These are phyloP conservation scores for Ascaphus truei DNA, from an alignment of 2,113 vertebrate species.

Conservation along the genomic window DNA sequence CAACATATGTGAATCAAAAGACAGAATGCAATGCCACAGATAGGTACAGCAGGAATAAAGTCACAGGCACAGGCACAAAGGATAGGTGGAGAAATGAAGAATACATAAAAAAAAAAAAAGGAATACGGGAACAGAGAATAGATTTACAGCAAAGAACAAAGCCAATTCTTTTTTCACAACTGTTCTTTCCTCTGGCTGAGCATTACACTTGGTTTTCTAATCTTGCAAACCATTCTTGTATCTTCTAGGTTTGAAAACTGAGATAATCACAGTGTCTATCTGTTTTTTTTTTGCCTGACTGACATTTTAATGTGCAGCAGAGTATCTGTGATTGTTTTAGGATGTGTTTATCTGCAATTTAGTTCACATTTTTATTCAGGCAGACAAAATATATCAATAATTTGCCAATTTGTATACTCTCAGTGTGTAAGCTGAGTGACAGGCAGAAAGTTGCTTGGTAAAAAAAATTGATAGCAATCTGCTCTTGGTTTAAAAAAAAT, in stretches of 20 bases:
- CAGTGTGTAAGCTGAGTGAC: conserved; percentile 53
- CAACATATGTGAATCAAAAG: conserved; percentile 72
- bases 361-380: conserved; percentile 53
- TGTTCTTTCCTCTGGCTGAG: conserved; percentile 65
- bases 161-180: conserved; percentile 32
- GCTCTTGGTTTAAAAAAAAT: conserved; percentile 66
- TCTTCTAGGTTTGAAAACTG: conserved; percentile 65
- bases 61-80: conserved; percentile 49
- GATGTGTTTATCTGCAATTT: conserved; percentile 50
- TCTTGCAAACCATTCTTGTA: conserved; percentile 62
- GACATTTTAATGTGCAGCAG: conserved; percentile 46
- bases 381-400: conserved; percentile 39
- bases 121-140: conserved; percentile 46
- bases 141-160: conserved; percentile 62
- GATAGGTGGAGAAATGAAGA: conserved; percentile 39
- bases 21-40: conserved; percentile 26
- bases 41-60: conserved; percentile 56
- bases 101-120: conserved; percentile 25
- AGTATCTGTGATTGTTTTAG: conserved; percentile 55
- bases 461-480: conserved; percentile 54
- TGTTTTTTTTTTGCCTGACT: conserved; percentile 48
- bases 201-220: conserved; percentile 55
- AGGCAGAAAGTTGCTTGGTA: conserved; percentile 55
- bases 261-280: conserved; percentile 61
- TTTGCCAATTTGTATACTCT: conserved; percentile 46